A percentile compares a stretch with the other conserved stretches of the same genome.
Evolutionary conservation across 2,113 vertebrate genomes (phyloP).

Genomic region (Prionailurus viverrinus): DNA sequence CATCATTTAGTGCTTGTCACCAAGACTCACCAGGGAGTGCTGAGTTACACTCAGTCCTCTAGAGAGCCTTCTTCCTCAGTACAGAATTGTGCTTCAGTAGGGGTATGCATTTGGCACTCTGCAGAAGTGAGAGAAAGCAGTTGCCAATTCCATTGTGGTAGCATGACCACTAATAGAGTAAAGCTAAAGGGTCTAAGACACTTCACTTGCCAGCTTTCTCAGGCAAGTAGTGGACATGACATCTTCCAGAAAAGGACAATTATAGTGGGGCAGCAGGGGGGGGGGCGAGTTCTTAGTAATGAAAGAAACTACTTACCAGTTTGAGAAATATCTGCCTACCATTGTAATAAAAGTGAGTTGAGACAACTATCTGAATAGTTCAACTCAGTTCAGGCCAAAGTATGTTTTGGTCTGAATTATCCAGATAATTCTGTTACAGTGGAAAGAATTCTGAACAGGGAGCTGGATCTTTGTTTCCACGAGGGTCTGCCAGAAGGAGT

Average conservation of each 20-base stretch:
- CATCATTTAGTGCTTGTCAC: neutral
- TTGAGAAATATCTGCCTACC: neutral
- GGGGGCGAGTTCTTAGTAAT: neutral
- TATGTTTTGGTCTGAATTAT: conserved; percentile 10
- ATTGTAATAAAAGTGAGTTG: neutral
- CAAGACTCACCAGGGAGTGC: neutral
- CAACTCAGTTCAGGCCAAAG: neutral
- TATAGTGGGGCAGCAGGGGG: rapidly evolving
- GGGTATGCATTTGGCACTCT: neutral
- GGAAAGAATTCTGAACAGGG: neutral
- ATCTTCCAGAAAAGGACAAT: neutral
- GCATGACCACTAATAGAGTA: neutral
- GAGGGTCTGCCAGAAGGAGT: neutral
- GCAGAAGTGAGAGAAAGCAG: neutral
- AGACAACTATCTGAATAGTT: neutral
- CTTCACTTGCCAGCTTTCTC: neutral
- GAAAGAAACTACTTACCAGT: neutral
- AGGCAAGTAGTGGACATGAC: rapidly evolving
- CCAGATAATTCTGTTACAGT: neutral
- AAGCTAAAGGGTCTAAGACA: neutral
- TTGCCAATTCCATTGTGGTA: too few species aligned
- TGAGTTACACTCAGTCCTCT: neutral
- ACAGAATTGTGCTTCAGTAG: neutral
- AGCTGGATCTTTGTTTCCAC: neutral
- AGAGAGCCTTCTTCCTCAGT: neutral